Evolutionary conservation across 1,140 invertebrate species (phyloP).

Genomic region (Diabrotica undecimpunctata): DNA sequence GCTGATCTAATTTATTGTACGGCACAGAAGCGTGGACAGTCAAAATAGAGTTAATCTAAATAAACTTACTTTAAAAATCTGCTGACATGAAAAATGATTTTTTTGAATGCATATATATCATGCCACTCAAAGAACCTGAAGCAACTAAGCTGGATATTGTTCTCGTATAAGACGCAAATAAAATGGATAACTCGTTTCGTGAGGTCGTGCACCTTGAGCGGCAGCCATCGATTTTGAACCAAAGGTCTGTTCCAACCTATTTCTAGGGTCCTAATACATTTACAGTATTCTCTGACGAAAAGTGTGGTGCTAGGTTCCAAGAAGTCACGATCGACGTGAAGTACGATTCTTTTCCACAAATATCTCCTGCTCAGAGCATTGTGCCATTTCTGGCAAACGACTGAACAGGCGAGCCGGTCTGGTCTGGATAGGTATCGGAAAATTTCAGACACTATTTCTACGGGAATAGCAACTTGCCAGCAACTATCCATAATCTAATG

Average conservation of each 20-base stretch:
- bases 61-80: constrained; percentile 31
- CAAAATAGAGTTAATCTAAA: too few relatives aligned
- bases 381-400: constrained; percentile 30
- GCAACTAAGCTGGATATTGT: constrained; percentile 21
- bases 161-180: constrained; percentile 27
- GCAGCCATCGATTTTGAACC: constrained; percentile 17
- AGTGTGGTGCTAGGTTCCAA: constrained; percentile 30
- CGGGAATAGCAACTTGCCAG: constrained; percentile 57
- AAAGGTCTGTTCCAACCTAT: constrained; percentile 29
- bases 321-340: constrained; percentile 31
- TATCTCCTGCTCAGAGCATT: constrained; percentile 19
- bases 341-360: constrained; percentile 32
- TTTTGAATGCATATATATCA: constrained; percentile 29
- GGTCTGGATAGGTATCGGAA: constrained; percentile 27
- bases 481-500: constrained; percentile 52
- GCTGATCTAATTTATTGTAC: too few relatives aligned
- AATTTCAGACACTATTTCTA: constrained; percentile 26
- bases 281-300: constrained; percentile 26
- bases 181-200: constrained; percentile 30
- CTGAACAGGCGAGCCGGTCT: constrained; percentile 30
- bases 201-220: constrained; percentile 24
- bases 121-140: constrained; percentile 33
- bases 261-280: constrained; percentile 25
- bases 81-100: constrained; percentile 28
- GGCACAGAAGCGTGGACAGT: too few relatives aligned